These are phyloP conservation scores for Stegodyphus mimosarum DNA, from an alignment of 1,140 invertebrate species.

Conservation along the genomic window DNA sequence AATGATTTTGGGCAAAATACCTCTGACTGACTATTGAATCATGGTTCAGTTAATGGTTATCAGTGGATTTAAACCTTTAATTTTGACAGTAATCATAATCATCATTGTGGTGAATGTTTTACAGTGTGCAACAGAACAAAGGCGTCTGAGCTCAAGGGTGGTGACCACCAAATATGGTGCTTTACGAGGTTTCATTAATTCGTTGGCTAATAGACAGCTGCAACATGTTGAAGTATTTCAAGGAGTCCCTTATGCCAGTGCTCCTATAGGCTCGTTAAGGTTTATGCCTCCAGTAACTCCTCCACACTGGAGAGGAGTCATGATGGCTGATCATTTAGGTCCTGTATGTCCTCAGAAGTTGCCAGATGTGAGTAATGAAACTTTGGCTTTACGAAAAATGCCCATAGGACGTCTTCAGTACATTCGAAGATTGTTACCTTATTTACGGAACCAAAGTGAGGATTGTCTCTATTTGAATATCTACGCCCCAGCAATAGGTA, in stretches of 20 bases:
- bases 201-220: constrained; percentile 69
- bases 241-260: constrained; percentile 84
- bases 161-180: constrained; percentile 91
- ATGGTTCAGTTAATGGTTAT: not conserved
- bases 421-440: constrained; percentile 84
- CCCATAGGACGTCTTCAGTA: constrained; percentile 88
- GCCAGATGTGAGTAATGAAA: constrained; percentile 77
- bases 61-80: not conserved
- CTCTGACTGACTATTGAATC: not conserved
- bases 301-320: constrained; percentile 89
- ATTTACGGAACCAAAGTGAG: constrained; percentile 89
- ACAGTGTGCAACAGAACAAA: constrained; percentile 2
- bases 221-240: constrained; percentile 73
- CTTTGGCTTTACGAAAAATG: constrained; percentile 75
- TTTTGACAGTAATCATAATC: not conserved
- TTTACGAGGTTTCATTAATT: constrained; percentile 86
- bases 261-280: constrained; percentile 77
- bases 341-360: constrained; percentile 85
- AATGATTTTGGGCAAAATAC: not conserved
- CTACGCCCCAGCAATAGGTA: constrained; percentile 93
- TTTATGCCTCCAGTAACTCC: constrained; percentile 76
- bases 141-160: constrained; percentile 72
- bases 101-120: not conserved
- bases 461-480: constrained; percentile 97
- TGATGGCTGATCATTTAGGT: constrained; percentile 80